phyloP scores from a whole-genome alignment of 2,888 invertebrate genomes.

The Prenolepis imparis region DNA sequence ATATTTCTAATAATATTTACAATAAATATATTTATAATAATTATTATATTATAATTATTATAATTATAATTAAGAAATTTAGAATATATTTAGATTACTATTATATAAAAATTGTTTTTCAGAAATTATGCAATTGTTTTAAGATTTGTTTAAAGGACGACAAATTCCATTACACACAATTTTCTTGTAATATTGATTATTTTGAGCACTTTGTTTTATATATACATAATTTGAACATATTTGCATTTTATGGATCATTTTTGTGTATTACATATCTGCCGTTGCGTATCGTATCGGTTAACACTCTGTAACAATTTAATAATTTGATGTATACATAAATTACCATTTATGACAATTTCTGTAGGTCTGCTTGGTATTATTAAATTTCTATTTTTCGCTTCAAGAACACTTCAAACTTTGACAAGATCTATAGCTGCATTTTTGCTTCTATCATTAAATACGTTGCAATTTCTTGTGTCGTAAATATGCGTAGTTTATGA shows the following conservation, averaged over 20 bases:
- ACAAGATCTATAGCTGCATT: background rate
- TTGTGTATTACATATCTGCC: background rate
- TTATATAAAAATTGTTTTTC: background rate
- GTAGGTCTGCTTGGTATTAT: background rate
- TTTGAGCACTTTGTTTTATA: background rate
- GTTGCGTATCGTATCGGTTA: background rate
- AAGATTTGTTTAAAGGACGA: background rate
- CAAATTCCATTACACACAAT: background rate
- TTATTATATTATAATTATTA: too few relatives aligned
- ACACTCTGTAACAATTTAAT: background rate
- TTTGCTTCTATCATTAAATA: constrained; percentile 24
- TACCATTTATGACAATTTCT: background rate
- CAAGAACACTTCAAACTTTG: background rate
- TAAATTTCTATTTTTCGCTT: background rate
- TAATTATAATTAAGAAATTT: too few relatives aligned
- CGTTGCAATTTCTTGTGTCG: constrained; percentile 21
- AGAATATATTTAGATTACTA: background rate
- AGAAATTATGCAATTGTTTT: background rate
- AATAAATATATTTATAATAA: too few relatives aligned
- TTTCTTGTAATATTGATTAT: background rate
- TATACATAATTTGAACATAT: background rate
- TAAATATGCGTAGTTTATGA: constrained; percentile 50
- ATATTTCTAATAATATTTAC: background rate
- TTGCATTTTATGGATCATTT: background rate
- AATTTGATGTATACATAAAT: background rate